These are phyloP conservation scores for Pantherophis guttatus DNA, from an alignment of 2,113 vertebrate genomes.

Conservation along the genomic window DNA sequence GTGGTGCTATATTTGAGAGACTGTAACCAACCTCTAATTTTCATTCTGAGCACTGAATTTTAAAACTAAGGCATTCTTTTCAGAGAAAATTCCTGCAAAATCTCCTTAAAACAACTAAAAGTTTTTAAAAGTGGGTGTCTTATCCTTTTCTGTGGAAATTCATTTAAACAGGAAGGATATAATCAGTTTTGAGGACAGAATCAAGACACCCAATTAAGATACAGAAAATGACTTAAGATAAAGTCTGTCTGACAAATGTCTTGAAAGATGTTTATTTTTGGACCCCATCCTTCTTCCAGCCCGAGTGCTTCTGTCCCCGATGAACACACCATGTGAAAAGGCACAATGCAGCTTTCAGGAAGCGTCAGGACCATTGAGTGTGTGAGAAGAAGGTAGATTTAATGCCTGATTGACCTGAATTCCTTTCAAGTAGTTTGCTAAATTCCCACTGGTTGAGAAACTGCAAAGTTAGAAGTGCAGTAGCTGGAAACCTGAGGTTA, in stretches of 20 bases:
- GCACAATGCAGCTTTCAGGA: constrained; percentile 68
- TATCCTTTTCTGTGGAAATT: constrained; percentile 30
- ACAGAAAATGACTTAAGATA: not conserved
- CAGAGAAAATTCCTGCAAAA: constrained; percentile 10
- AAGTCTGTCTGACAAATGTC: constrained; percentile 30
- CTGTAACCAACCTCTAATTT: not conserved
- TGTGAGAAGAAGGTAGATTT: constrained; percentile 80
- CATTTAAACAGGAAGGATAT: constrained; percentile 5
- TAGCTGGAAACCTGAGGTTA: constrained; percentile 78
- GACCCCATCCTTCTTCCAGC: constrained; percentile 49
- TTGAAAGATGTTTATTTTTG: constrained; percentile 62
- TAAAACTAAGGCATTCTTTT: constrained; percentile 38
- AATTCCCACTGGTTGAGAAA: constrained; percentile 78
- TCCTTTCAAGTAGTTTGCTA: constrained; percentile 75
- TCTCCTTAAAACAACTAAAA: constrained; percentile 13
- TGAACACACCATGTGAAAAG: constrained; percentile 77
- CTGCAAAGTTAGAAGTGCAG: constrained; percentile 77
- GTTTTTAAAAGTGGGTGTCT: not conserved
- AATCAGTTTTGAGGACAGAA: constrained; percentile 30
- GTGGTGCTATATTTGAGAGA: not conserved
- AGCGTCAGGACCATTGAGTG: constrained; percentile 66
- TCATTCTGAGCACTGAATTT: not conserved
- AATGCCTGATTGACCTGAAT: constrained; percentile 87
- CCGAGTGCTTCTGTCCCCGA: constrained; percentile 64
- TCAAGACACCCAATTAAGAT: constrained; percentile 23